These are phyloP conservation scores for Melanerpes aurifrons DNA, from an alignment of 2,113 vertebrate genomes.

Conservation along the genomic window DNA sequence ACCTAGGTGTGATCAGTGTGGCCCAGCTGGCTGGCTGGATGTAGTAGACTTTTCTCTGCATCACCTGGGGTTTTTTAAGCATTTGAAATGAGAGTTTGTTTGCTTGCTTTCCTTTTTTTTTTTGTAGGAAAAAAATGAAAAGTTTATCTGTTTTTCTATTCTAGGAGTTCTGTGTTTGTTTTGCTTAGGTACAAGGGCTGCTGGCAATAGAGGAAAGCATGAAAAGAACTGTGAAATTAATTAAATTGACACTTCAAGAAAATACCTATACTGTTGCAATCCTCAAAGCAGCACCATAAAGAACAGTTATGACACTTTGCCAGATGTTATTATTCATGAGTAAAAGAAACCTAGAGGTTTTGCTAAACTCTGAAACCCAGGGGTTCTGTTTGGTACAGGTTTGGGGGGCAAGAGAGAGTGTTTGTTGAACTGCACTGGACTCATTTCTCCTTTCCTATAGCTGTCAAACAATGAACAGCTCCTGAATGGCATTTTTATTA, in stretches of 20 bases:
- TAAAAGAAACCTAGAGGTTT: not conserved
- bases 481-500: not conserved
- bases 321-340: not conserved
- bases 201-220: not conserved
- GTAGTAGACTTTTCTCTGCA: not conserved
- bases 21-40: not conserved
- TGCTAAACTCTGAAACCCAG: not conserved
- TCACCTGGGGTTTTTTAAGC: not conserved
- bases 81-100: not conserved
- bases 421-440: not conserved
- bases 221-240: conserved; percentile 1
- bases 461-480: not conserved
- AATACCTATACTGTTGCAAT: not conserved
- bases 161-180: not conserved
- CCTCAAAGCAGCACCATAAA: not conserved
- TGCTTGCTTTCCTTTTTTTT: not conserved
- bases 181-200: not conserved
- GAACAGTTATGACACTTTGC: not conserved
- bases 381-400: not conserved
- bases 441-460: not conserved
- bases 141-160: not conserved
- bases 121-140: not conserved
- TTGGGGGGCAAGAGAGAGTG: not conserved
- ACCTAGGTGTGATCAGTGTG: fast-evolving
- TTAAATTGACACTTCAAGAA: conserved; percentile 18